Evolutionary conservation across 1,140 invertebrate species (phyloP), one percentile per base, ranked within the genome.

Genomic region (Planococcus citri): DNA sequence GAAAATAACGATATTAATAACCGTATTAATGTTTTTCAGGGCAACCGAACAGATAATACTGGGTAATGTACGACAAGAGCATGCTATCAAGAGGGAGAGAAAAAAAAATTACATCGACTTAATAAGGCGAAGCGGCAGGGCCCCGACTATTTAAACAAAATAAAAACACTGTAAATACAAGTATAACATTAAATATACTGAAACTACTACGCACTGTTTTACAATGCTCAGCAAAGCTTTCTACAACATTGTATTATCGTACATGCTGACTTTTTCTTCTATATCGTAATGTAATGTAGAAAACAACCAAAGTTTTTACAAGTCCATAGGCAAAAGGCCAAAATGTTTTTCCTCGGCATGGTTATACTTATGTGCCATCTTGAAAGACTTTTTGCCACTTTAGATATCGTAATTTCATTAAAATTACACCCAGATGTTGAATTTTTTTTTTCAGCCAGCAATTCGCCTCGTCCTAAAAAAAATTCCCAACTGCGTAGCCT

Each of bases 1-100:
- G 25, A 64, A 64, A 64, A 64, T 51, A 51, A 64, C 21, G 20
- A 14, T 64, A 64, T 64, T 64, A 64, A 64, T 64, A 64, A 24
- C 60, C 21, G 17, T 58, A 58, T 58, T 58, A 58, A 58, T 58
- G 51, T 58, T 20, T 64, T 24, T 14, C 10, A 17, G 25, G 60
- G 60, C 60, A 20, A 17, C 41, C 41, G 3, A 20, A 51, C 4
- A 17, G 41, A 51, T 51, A 51, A 51, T 51, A 51, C 41, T 20
- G 2, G 41, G 41, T 9, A 17, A 33, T 33, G 12, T 33, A 33
- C 29, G 12, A 51, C 41, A 20, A 37, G 33, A 37, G 33, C 33
- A 37, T 6, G 33, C n/a, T 33, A 20, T 17, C 41, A n/a, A n/a
- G n/a, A n/a, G n/a, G n/a, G n/a, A n/a, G n/a, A n/a, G 41, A 17